Base-by-base conservation (phyloP, 2,113 vertebrate species). In the Gambusia affinis region DNA sequence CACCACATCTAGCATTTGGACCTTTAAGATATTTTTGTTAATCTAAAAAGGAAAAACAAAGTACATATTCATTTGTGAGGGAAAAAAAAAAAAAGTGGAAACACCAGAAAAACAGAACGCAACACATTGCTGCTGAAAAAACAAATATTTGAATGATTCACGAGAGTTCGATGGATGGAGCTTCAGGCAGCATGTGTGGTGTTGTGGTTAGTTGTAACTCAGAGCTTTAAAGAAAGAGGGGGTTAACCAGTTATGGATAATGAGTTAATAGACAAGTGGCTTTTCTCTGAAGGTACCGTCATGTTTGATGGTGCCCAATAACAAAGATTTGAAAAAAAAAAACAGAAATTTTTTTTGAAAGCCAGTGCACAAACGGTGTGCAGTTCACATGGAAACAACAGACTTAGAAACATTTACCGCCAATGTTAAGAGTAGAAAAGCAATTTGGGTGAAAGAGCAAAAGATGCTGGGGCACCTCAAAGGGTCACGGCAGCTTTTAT, bases 31-130 rank as follows among this genome's bases (percentile, higher is more conserved):
- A 87, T 87, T 89, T 88, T 89, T 96, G 39, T 97, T 99, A 97
- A 97, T 98, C 98, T 94, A 95, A 91, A 96, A 95, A 85, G 91
- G 30, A 28, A 47, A 93, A 88, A 92, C 62, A 93, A 67, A 93
- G 84, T 87, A 96, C 76, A 97, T 95, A 89, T 94, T 83, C 60
- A 91, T 70, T 78, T 94, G 88, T 57, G 22, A 57, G 24, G 94
- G 91, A 92, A 39, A 42, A 86, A 94, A 92, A 92, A 39, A 42
- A 86, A 71, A 29, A 77, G 82, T 64, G 71, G 81, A 90, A 66
- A 87, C 73, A 84, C 76, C 71, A 78, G 29, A 37, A 39, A 67
- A 75, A 73, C 60, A 31, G 37, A 72, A 78, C 82, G 84, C 86
- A 81, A 88, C 80, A 87, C 85, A 75, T 31, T 11, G 63, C 76